phyloP scores from a whole-genome alignment of 2,797 vertebrate species.

The Phrynocephalus forsythii region DNA sequence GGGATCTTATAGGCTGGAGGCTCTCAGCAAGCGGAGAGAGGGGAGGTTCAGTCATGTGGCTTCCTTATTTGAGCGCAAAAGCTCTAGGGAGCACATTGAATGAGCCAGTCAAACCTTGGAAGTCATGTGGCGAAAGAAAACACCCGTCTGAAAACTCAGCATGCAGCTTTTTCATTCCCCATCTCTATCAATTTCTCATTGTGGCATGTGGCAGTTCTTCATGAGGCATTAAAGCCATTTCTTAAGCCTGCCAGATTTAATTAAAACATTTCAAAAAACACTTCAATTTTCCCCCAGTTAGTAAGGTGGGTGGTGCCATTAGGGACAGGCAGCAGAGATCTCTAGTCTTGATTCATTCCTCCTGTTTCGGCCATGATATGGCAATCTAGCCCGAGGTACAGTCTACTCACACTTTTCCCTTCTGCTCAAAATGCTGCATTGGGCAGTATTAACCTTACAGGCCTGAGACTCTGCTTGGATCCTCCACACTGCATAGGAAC shows the following conservation, averaged over 20 bases:
- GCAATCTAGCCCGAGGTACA: conserved; percentile 27
- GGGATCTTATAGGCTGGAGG: conserved; percentile 62
- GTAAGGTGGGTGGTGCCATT: conserved; percentile 23
- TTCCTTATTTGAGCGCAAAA: conserved; percentile 72
- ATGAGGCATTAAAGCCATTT: neutral
- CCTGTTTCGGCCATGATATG: conserved; percentile 32
- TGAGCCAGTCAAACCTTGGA: conserved; percentile 52
- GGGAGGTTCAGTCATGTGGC: conserved; percentile 47
- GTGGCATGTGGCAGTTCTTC: conserved; percentile 10
- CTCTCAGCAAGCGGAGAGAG: conserved; percentile 48
- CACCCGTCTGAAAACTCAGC: conserved; percentile 59
- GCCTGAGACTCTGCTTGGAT: neutral
- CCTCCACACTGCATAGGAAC: neutral
- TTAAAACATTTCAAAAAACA: conserved; percentile 35
- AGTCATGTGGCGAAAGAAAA: conserved; percentile 66
- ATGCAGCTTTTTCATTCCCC: conserved; percentile 55
- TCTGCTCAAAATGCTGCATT: conserved; percentile 8
- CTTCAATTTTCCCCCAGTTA: neutral
- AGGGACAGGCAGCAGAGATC: conserved; percentile 41
- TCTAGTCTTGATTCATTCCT: conserved; percentile 11
- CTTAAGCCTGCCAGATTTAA: conserved; percentile 45
- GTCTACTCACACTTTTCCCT: neutral
- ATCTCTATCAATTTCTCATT: conserved; percentile 56
- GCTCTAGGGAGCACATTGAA: conserved; percentile 61
- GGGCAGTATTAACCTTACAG: neutral